A percentile compares a stretch with the other conserved stretches of the same genome.
Conservation (phyloP, 2,113 vertebrate genomes). For the Cheilinus undulatus region DNA sequence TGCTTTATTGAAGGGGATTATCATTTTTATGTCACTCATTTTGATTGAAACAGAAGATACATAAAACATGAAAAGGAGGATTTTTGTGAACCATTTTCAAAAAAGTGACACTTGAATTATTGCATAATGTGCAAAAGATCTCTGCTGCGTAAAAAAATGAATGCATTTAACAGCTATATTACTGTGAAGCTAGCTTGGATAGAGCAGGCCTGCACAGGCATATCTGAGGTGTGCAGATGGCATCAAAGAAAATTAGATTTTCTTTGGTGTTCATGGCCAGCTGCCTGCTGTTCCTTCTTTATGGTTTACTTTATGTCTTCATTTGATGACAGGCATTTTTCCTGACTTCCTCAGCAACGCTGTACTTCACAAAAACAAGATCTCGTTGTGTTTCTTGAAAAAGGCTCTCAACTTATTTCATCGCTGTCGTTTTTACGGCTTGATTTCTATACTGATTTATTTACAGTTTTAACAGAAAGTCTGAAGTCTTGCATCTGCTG, state of each 20-base stretch:
- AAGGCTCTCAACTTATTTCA: background rate
- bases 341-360: constrained; percentile 21
- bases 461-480: background rate
- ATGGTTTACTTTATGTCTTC: constrained; percentile 40
- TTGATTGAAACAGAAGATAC: too few relatives aligned
- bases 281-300: constrained; percentile 67
- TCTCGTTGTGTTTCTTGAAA: background rate
- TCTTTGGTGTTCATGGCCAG: constrained; percentile 68
- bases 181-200: constrained; percentile 9
- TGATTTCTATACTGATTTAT: background rate
- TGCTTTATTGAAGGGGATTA: too few relatives aligned
- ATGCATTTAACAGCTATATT: too few relatives aligned
- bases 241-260: constrained; percentile 74
- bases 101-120: too few relatives aligned
- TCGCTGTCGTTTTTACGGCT: background rate
- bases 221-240: constrained; percentile 81
- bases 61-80: too few relatives aligned
- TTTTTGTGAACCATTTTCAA: too few relatives aligned
- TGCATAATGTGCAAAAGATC: too few relatives aligned
- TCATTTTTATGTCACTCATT: too few relatives aligned
- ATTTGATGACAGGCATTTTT: constrained; percentile 33
- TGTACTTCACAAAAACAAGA: constrained; percentile 6
- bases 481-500: constrained; percentile 13
- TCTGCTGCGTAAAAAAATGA: too few relatives aligned
- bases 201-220: constrained; percentile 48